Base-by-base conservation (phyloP, 2,113 vertebrate species). In the Archilochus colubris region DNA sequence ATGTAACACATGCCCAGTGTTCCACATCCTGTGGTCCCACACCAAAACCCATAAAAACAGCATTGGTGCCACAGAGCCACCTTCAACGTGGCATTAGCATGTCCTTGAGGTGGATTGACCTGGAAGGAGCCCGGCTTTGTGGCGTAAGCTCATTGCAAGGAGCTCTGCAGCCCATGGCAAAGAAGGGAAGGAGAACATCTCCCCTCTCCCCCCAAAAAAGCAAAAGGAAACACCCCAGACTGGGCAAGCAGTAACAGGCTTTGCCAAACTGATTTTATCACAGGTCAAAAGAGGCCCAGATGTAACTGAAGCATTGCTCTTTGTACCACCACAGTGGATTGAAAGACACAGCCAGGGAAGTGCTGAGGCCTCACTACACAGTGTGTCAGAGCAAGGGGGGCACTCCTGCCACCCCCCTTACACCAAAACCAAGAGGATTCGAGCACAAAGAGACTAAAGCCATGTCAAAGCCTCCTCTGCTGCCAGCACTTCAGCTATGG, bases 71-170 rank as follows among this genome's bases (percentile, higher is more conserved):
- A 31, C 4, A 0, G 27, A 61, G 20, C 11, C 50, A 31, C 9
- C 33, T 36, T 8, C 7, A 1, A 4, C 2, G 1, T 0, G 0
- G 31, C 7, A 8, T 10, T 10, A 14, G 38, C 4, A 44, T 0
- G 0, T 14, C 62, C 72, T 17, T 6, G 1, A 0, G 1, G 20
- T 3, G 0, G 10, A 53, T 17, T 1, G 1, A 54, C 48, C 64
- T 6, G 22, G 9, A 43, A 25, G 64, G 38, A 46, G 12, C 44
- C 33, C 0, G 1, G 78, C 14, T 50, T 22, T 0, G 4, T 6
- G 12, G 13, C 10, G n/a, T 19, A 38, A 63, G 48, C 8, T 9
- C 5, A 31, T 15, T 24, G 0, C 1, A 1, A 30, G 81, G 25
- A 75, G 48, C 57, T 43, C 38, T 1, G 0, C 28, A 38, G 77